phyloP scores from a whole-genome alignment of 2,797 vertebrate species.

The Poecilia wingei region DNA sequence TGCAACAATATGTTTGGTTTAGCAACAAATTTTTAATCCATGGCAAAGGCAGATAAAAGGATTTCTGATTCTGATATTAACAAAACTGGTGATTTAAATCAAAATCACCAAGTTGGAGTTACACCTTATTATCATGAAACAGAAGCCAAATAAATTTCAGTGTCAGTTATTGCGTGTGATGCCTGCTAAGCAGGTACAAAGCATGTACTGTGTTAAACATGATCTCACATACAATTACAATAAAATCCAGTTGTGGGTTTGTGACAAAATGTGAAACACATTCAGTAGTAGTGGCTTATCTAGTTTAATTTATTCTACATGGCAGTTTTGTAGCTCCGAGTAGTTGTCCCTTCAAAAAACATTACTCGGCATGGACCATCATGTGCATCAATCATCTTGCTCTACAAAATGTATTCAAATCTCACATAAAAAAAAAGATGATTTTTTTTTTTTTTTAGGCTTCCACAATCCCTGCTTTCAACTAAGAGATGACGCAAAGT shows the following conservation, averaged over 20 bases:
- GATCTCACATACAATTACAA: not conserved
- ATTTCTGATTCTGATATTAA: not conserved
- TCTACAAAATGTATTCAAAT: not conserved
- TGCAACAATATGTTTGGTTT: not conserved
- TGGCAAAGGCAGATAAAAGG: not conserved
- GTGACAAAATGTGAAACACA: not conserved
- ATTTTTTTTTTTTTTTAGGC: not conserved
- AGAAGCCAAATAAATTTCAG: not conserved
- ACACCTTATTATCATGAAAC: not conserved
- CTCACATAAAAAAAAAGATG: not conserved
- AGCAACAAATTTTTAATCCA: not conserved
- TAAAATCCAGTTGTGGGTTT: not conserved
- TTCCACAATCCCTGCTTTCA: not conserved
- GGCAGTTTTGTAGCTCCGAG: not conserved
- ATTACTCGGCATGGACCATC: not conserved
- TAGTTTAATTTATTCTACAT: not conserved
- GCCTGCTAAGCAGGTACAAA: not conserved
- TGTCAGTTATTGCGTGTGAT: not conserved
- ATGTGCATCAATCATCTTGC: too few species aligned
- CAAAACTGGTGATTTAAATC: not conserved
- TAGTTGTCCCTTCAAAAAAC: not conserved
- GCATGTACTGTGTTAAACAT: too few species aligned
- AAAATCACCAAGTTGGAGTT: not conserved
- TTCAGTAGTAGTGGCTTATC: not conserved
- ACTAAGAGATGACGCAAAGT: slow-evolving; percentile 22